phyloP scores from a whole-genome alignment of 1,140 invertebrate genomes.

The Megathymus violae region DNA sequence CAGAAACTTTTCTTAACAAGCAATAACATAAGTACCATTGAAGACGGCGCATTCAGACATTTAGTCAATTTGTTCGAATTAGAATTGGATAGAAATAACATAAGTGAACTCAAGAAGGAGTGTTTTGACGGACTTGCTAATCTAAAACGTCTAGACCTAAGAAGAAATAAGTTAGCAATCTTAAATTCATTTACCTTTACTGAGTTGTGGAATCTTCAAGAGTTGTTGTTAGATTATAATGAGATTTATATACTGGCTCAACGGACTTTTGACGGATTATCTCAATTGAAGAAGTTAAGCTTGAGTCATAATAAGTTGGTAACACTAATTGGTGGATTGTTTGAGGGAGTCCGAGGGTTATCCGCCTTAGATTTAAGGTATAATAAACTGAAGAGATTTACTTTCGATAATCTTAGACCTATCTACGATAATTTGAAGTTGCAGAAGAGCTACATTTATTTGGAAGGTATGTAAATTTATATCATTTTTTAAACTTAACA shows the following conservation, averaged over 20 bases:
- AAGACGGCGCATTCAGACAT: slow-evolving; percentile 89
- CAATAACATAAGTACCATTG: slow-evolving; percentile 89
- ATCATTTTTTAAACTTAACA: too few relatives aligned
- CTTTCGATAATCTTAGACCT: slow-evolving; percentile 88
- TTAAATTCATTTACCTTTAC: slow-evolving; percentile 90
- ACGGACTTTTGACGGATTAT: slow-evolving; percentile 89
- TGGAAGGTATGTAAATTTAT: slow-evolving; percentile 88
- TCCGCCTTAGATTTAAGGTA: slow-evolving; percentile 88
- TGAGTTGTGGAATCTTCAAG: slow-evolving; percentile 88
- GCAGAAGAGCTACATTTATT: slow-evolving; percentile 87
- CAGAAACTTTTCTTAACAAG: slow-evolving; percentile 87
- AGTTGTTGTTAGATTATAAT: slow-evolving; percentile 90
- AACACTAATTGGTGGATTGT: slow-evolving; percentile 86
- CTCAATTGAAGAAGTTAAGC: slow-evolving; percentile 86
- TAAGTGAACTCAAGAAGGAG: slow-evolving; percentile 87
- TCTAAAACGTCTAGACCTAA: slow-evolving; percentile 87
- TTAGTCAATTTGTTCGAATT: slow-evolving; percentile 87
- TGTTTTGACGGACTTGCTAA: slow-evolving; percentile 89
- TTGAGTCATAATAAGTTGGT: slow-evolving; percentile 90
- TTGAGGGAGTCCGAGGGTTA: slow-evolving; percentile 86
- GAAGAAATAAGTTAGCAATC: slow-evolving; percentile 87
- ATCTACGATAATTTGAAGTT: slow-evolving; percentile 90
- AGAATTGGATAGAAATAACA: slow-evolving; percentile 88
- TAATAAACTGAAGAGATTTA: slow-evolving; percentile 89
- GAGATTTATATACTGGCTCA: slow-evolving; percentile 85